Evolutionary conservation across 2,797 vertebrate species (phyloP).

Genomic region (Eulemur albifrons): DNA sequence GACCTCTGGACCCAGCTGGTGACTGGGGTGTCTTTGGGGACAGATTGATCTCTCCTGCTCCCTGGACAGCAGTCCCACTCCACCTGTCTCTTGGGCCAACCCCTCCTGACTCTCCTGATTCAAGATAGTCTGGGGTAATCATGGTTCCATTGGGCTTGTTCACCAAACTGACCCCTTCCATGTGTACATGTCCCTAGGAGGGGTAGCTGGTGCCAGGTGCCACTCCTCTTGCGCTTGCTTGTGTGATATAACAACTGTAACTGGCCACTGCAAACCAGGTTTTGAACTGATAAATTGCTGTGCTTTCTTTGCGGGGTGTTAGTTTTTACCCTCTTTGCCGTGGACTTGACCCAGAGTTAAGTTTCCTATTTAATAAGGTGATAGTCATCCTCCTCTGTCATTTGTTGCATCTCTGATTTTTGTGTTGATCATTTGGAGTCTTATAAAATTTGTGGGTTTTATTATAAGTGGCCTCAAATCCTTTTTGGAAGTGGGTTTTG

Average conservation of each 20-base stretch:
- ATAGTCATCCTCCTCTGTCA: not conserved
- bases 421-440: not conserved
- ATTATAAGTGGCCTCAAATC: not conserved
- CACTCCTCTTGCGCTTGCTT: not conserved
- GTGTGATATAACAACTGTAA: not conserved
- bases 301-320: not conserved
- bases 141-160: not conserved
- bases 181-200: too few species aligned
- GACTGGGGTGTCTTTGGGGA: not conserved
- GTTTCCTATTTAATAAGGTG: not conserved
- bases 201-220: not conserved
- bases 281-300: not conserved
- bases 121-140: not conserved
- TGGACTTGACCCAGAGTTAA: not conserved
- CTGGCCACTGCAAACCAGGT: not conserved
- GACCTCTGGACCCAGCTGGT: not conserved
- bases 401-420: not conserved
- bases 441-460: not conserved
- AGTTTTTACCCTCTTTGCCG: not conserved
- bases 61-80: not conserved
- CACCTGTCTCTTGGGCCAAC: not conserved
- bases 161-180: too few species aligned
- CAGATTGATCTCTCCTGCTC: not conserved
- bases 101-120: not conserved
- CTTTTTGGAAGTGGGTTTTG: not conserved